Evolutionary conservation across 2,888 invertebrate genomes (phyloP).

Genomic region (Erebia palarica): DNA sequence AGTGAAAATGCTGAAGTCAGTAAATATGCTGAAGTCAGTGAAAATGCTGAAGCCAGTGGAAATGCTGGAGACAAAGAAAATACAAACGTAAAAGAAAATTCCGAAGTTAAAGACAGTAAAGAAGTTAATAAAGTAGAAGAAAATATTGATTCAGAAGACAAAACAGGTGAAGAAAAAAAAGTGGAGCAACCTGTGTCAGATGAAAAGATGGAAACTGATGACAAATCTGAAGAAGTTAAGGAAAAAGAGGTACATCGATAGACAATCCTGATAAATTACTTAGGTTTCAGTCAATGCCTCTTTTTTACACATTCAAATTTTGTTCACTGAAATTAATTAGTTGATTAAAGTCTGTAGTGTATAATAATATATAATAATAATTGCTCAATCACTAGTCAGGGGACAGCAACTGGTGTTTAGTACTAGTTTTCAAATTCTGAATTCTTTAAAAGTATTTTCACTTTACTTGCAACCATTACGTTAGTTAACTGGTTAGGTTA

Average conservation of each 20-base stretch:
- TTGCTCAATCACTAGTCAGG: too few relatives aligned
- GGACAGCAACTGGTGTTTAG: too few relatives aligned
- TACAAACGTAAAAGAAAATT: neutral
- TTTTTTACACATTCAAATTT: too few relatives aligned
- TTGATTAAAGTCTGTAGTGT: too few relatives aligned
- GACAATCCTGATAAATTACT: neutral
- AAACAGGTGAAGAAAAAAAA: neutral
- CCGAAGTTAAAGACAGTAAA: neutral
- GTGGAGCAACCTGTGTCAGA: neutral
- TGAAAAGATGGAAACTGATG: constrained; percentile 23
- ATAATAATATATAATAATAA: too few relatives aligned
- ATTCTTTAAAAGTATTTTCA: too few relatives aligned
- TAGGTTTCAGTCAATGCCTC: neutral
- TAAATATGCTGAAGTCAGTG: neutral
- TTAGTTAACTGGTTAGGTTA: too few relatives aligned
- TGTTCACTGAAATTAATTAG: too few relatives aligned
- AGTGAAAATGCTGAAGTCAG: neutral
- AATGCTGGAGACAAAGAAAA: neutral
- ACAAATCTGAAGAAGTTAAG: constrained; percentile 4
- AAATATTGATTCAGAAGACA: neutral
- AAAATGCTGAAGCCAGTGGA: neutral
- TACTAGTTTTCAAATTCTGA: too few relatives aligned
- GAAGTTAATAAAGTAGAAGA: neutral
- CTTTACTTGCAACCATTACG: too few relatives aligned
- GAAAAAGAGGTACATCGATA: constrained; percentile 12